Percentiles rank a stretch among this genome's conserved stretches.
Conservation (phyloP, 2,797 vertebrate species). For the Sarcoramphus papa region DNA sequence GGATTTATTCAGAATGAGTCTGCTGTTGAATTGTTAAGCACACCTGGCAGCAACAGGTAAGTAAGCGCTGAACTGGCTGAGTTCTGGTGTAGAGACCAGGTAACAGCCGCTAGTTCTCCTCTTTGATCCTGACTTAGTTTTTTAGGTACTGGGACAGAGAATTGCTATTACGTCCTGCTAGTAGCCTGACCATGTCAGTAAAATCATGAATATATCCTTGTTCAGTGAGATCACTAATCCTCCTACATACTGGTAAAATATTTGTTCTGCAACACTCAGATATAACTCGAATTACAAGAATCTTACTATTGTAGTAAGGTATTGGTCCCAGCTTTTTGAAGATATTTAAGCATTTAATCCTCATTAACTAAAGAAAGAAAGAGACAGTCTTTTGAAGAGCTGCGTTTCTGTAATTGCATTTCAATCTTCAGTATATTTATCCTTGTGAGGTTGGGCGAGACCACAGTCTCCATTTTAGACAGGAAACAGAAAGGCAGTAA, state of each 20-base stretch:
- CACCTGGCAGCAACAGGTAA: neutral
- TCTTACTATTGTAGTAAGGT: neutral
- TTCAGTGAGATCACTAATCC: neutral
- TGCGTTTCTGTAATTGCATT: neutral
- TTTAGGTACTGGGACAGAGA: neutral
- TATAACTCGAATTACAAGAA: fast-evolving
- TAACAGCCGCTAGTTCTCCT: fast-evolving
- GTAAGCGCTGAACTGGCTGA: too few relatives aligned
- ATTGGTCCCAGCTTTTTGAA: neutral
- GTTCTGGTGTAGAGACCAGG: too few relatives aligned
- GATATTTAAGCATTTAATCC: neutral
- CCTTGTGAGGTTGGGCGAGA: neutral
- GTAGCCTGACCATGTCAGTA: fast-evolving
- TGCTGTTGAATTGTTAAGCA: neutral
- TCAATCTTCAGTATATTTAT: neutral
- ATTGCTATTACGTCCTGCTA: neutral
- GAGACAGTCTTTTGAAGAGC: neutral
- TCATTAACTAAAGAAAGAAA: neutral
- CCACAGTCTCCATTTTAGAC: fast-evolving
- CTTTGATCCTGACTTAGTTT: neutral
- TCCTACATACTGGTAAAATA: fast-evolving
- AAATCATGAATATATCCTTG: neutral
- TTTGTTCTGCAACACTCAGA: neutral
- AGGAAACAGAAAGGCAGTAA: neutral
- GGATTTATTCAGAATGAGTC: neutral